A percentile compares a stretch with the other conserved stretches of the same genome.
Evolutionary conservation across 2,113 vertebrate genomes (phyloP).

Genomic region (Formicarius rufipectus): DNA sequence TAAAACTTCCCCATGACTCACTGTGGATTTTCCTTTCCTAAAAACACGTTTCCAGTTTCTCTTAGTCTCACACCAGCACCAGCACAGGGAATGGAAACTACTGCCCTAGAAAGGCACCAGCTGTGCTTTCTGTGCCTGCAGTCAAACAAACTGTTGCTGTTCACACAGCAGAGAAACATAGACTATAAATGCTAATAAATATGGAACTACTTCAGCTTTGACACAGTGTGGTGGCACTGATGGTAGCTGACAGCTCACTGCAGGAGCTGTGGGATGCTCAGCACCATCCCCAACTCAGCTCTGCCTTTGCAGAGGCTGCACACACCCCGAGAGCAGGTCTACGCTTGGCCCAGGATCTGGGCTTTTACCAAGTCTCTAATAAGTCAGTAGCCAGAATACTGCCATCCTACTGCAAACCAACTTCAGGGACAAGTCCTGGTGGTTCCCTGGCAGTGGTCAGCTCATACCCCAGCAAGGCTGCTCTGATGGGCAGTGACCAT

Average conservation of each 20-base stretch:
- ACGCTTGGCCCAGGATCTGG: background rate
- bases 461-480: background rate
- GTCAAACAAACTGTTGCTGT: background rate
- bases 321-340: background rate
- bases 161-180: background rate
- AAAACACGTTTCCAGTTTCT: background rate
- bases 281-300: background rate
- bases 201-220: background rate
- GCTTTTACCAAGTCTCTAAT: background rate
- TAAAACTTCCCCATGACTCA: background rate
- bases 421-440: background rate
- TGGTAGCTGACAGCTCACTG: background rate
- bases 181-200: background rate
- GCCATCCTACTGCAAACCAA: background rate
- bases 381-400: background rate
- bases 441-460: background rate
- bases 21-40: background rate
- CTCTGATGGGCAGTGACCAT: background rate
- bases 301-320: background rate
- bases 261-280: background rate
- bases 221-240: background rate
- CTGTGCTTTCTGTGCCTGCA: background rate
- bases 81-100: background rate
- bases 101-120: background rate
- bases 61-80: background rate